phyloP scores from a whole-genome alignment of 2,888 invertebrate genomes.

The Alloscopus bannaensis region DNA sequence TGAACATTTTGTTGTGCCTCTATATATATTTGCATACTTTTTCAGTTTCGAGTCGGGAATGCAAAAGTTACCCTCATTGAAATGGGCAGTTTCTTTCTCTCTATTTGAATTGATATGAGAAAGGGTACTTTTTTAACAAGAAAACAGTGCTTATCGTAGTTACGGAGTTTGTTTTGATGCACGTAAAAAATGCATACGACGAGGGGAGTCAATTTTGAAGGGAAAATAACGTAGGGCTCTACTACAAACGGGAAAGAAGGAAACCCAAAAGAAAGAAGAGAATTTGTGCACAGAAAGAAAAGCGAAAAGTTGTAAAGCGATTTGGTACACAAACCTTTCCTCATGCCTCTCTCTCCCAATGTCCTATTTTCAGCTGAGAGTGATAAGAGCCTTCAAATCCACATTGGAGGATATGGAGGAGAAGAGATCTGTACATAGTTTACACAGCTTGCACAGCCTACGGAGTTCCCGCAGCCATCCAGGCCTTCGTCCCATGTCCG shows the following conservation, averaged over 20 bases:
- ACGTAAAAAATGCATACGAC: no score
- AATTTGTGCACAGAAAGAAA: conserved; percentile 28
- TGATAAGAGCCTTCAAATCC: conserved; percentile 99
- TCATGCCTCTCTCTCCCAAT: conserved; percentile 77
- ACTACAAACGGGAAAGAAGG: conserved; percentile 41
- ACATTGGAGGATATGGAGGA: conserved; percentile 99
- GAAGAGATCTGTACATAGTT: conserved; percentile 98
- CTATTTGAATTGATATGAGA: no score
- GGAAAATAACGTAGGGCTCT: conserved; percentile 35
- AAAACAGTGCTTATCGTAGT: no score
- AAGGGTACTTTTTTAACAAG: no score
- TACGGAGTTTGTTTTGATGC: no score
- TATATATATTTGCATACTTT: no score
- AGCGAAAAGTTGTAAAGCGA: conserved; percentile 25
- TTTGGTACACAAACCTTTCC: conserved; percentile 75
- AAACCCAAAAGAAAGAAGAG: conserved; percentile 40
- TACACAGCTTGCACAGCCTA: conserved; percentile 93
- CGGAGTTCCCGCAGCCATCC: conserved; percentile 86
- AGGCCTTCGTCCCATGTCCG: conserved; percentile 84
- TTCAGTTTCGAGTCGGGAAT: no score
- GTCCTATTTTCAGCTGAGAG: conserved; percentile 93
- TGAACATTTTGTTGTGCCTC: no score
- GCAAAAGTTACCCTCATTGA: no score
- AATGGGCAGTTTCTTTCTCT: no score
- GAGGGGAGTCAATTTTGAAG: conserved; percentile 50